phyloP scores from a whole-genome alignment of 2,113 vertebrate genomes.

The Datnioides undecimradiatus region DNA sequence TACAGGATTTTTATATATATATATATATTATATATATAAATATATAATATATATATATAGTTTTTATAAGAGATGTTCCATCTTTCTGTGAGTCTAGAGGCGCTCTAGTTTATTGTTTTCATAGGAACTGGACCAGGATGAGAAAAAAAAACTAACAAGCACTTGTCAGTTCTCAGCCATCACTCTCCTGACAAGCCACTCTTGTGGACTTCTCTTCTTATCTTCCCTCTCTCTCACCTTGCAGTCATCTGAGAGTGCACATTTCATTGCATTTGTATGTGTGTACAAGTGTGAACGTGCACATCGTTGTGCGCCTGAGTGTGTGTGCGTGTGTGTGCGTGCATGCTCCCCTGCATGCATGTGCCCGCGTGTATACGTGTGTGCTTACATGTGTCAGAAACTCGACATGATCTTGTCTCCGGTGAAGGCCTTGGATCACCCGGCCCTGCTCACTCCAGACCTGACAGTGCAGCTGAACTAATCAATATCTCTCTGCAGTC shows the following conservation, averaged over 20 bases:
- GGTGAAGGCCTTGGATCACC: slow-evolving; percentile 92
- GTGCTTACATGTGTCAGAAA: slow-evolving; percentile 79
- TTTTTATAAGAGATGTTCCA: slow-evolving; percentile 33
- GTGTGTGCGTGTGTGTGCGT: not conserved
- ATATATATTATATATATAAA: too few relatives aligned
- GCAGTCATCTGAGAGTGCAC: slow-evolving; percentile 80
- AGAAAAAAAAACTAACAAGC: slow-evolving; percentile 92
- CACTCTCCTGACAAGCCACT: slow-evolving; percentile 88
- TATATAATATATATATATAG: slow-evolving; percentile 12
- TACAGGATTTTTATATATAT: too few relatives aligned
- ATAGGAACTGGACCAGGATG: slow-evolving; percentile 80
- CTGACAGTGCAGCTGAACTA: slow-evolving; percentile 95
- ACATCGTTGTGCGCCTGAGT: not conserved
- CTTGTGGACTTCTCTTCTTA: slow-evolving; percentile 91
- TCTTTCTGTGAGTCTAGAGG: slow-evolving; percentile 43
- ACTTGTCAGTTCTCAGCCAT: slow-evolving; percentile 91
- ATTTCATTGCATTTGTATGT: slow-evolving; percentile 80
- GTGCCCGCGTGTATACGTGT: slow-evolving; percentile 62
- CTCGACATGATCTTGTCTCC: slow-evolving; percentile 88
- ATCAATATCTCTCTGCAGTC: slow-evolving; percentile 94
- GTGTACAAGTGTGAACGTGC: slow-evolving; percentile 38
- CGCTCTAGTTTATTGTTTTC: slow-evolving; percentile 64
- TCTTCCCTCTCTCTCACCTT: slow-evolving; percentile 87
- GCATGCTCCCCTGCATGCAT: slow-evolving; percentile 26
- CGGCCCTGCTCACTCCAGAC: slow-evolving; percentile 91